Evolutionary conservation across 2,113 vertebrate genomes (phyloP).

Genomic region (Uria aalge): DNA sequence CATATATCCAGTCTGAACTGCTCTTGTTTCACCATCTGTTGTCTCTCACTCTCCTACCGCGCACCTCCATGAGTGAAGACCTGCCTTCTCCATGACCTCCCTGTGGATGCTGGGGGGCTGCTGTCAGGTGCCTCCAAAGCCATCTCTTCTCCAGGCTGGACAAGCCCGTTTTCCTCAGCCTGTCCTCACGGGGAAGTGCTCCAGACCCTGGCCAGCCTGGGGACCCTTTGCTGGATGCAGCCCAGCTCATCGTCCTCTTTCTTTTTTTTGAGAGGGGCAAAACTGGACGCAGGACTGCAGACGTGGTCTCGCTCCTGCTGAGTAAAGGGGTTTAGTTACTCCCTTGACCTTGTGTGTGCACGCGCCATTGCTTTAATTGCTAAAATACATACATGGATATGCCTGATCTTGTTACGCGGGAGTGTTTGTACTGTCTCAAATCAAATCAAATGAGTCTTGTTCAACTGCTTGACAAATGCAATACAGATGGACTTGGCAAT

Average conservation of each 20-base stretch:
- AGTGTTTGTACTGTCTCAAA: background rate
- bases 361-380: background rate
- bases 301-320: background rate
- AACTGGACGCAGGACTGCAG: background rate
- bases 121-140: background rate
- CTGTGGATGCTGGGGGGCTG: background rate
- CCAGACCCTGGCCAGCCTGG: background rate
- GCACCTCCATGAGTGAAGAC: background rate
- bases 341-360: background rate
- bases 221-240: background rate
- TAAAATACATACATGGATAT: background rate
- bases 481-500: background rate
- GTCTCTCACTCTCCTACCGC: background rate
- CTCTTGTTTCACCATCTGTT: background rate
- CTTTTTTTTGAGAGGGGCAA: background rate
- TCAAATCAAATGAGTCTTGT: background rate
- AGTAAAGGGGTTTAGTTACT: background rate
- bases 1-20: background rate
- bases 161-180: background rate
- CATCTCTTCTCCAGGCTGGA: background rate
- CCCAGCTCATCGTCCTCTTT: background rate
- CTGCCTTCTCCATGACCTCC: background rate
- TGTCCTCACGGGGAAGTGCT: background rate
- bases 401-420: background rate
- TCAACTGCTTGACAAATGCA: background rate